Percentiles rank a stretch among this genome's conserved stretches.
These are phyloP conservation scores for Chironomus riparius DNA, from an alignment of 2,888 invertebrate genomes.

Conservation along the genomic window DNA sequence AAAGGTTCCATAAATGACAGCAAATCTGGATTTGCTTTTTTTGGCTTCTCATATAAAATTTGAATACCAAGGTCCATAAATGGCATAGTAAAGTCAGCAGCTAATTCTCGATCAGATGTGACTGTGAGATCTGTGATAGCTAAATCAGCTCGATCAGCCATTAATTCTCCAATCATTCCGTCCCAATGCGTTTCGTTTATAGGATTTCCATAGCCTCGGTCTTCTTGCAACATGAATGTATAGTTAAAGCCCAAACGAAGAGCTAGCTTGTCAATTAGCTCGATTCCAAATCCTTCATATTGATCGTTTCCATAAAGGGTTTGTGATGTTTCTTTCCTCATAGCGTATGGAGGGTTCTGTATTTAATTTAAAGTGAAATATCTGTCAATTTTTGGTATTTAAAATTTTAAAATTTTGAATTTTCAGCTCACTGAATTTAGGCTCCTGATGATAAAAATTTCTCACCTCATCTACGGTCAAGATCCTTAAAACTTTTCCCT, in stretches of 20 bases:
- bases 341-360: conserved; percentile 95
- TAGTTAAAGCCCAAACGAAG: conserved; percentile 79
- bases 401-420: no score
- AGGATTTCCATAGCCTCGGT: conserved; percentile 70
- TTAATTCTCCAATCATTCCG: conserved; percentile 78
- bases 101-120: conserved; percentile 87
- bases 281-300: conserved; percentile 91
- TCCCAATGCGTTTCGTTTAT: conserved; percentile 59
- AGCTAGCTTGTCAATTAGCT: conserved; percentile 87
- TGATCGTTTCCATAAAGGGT: conserved; percentile 81
- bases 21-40: conserved; percentile 84
- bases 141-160: conserved; percentile 86
- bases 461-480: neutral
- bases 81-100: conserved; percentile 96
- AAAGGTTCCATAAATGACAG: conserved; percentile 95
- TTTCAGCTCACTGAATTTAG: no score
- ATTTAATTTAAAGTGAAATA: conserved; percentile 31
- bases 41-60: conserved; percentile 88
- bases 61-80: conserved; percentile 98
- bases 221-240: conserved; percentile 74
- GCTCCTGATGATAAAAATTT: neutral
- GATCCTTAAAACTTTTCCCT: neutral
- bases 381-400: no score
- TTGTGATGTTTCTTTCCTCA: conserved; percentile 80
- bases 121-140: conserved; percentile 97